Conservation (phyloP, 2,797 vertebrate genomes). For the Coregonus suidteri region DNA sequence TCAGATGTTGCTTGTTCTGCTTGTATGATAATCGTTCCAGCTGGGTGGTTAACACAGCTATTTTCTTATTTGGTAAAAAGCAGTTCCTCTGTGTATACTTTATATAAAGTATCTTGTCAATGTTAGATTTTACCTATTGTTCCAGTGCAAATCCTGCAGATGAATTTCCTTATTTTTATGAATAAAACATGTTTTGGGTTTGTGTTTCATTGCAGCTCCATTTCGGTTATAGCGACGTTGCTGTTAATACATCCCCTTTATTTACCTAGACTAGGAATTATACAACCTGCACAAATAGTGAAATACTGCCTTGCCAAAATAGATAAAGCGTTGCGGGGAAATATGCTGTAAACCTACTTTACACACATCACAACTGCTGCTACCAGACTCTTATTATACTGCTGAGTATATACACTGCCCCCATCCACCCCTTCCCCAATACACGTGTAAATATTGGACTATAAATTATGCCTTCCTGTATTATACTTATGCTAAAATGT, state of each 20-base stretch:
- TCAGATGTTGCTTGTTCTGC: slow-evolving; percentile 23
- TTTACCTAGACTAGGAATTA: background rate
- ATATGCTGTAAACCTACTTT: too few species aligned
- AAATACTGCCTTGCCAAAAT: background rate
- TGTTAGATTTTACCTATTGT: background rate
- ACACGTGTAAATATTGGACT: too few species aligned
- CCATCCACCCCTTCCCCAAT: too few species aligned
- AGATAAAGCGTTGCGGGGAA: background rate
- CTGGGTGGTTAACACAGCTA: background rate
- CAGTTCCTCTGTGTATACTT: background rate
- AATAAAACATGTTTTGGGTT: background rate
- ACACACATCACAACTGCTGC: too few species aligned
- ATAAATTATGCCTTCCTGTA: too few species aligned
- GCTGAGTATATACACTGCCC: too few species aligned
- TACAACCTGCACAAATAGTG: background rate
- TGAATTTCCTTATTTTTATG: background rate
- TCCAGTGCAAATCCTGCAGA: background rate
- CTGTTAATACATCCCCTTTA: background rate
- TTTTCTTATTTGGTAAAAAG: slow-evolving; percentile 3
- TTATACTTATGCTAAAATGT: too few species aligned
- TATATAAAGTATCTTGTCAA: background rate
- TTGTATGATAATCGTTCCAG: slow-evolving; percentile 28
- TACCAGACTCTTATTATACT: too few species aligned
- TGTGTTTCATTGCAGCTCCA: background rate
- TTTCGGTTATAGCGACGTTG: background rate